Percentiles rank a stretch among this genome's conserved stretches.
These are phyloP conservation scores for Tonatia bakeri DNA, from an alignment of 2,113 vertebrate genomes.

Conservation along the genomic window DNA sequence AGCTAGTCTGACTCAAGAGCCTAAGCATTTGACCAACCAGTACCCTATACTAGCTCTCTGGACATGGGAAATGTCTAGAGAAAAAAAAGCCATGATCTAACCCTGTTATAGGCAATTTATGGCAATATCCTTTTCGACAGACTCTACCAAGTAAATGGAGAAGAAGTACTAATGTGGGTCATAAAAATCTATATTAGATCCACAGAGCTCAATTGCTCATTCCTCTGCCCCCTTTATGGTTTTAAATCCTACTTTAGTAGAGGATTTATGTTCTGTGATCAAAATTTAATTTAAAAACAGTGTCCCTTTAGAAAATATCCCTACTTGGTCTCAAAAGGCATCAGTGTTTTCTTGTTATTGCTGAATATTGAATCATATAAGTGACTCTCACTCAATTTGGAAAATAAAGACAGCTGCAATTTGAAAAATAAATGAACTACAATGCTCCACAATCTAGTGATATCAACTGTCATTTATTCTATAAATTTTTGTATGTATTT, in stretches of 20 bases:
- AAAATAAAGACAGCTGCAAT: neutral
- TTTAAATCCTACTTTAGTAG: neutral
- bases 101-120: neutral
- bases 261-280: neutral
- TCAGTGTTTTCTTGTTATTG: constrained; percentile 29
- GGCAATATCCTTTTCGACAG: neutral
- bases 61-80: neutral
- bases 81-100: neutral
- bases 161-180: neutral
- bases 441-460: neutral
- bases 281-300: neutral
- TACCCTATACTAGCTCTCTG: neutral
- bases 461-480: neutral
- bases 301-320: neutral
- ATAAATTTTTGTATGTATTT: neutral
- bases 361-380: constrained; percentile 1
- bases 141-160: neutral
- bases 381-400: neutral
- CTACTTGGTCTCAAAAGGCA: neutral
- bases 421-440: neutral
- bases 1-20: neutral
- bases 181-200: neutral
- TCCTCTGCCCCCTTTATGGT: neutral
- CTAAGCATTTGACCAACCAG: neutral
- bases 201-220: neutral